Percentiles rank a stretch among this genome's conserved stretches.
These are phyloP conservation scores for Daktulosphaira vitifoliae DNA, from an alignment of 1,140 invertebrate species.

Conservation along the genomic window DNA sequence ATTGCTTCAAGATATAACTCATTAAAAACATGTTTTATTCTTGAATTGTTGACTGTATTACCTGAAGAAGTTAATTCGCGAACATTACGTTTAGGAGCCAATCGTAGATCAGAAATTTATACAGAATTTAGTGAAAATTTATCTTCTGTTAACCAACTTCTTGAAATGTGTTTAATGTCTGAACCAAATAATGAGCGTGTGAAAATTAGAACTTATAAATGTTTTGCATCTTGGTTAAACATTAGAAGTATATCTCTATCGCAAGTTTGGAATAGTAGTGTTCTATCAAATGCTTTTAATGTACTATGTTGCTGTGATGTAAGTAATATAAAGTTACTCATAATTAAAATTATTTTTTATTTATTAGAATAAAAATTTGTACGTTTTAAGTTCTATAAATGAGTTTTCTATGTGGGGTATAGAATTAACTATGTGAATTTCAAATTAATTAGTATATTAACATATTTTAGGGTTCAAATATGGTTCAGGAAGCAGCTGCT, in stretches of 20 bases:
- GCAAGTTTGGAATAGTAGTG: conserved; percentile 56
- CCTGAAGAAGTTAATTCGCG: conserved; percentile 91
- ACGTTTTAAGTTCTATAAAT: no score
- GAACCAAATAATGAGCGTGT: conserved; percentile 49
- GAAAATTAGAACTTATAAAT: conserved; percentile 57
- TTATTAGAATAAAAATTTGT: no score
- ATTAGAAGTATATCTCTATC: conserved; percentile 59
- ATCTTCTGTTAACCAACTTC: conserved; percentile 43
- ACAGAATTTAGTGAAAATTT: conserved; percentile 52
- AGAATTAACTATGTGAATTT: no score
- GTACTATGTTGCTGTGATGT: conserved; percentile 42
- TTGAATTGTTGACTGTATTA: conserved; percentile 86
- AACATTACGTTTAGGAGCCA: conserved; percentile 77
- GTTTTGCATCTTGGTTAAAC: conserved; percentile 71
- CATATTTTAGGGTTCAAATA: conserved; percentile 10
- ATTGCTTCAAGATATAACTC: conserved; percentile 62
- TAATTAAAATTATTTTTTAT: no score
- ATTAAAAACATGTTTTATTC: conserved; percentile 62
- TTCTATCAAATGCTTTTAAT: conserved; percentile 60
- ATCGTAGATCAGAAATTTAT: conserved; percentile 74
- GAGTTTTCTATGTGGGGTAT: no score
- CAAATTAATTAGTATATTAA: no score
- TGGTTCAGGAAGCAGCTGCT: conserved; percentile 78
- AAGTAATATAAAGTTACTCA: not conserved
- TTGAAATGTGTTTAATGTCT: conserved; percentile 58